phyloP scores from a whole-genome alignment of 2,888 invertebrate species.

The Stomorhina lunata region DNA sequence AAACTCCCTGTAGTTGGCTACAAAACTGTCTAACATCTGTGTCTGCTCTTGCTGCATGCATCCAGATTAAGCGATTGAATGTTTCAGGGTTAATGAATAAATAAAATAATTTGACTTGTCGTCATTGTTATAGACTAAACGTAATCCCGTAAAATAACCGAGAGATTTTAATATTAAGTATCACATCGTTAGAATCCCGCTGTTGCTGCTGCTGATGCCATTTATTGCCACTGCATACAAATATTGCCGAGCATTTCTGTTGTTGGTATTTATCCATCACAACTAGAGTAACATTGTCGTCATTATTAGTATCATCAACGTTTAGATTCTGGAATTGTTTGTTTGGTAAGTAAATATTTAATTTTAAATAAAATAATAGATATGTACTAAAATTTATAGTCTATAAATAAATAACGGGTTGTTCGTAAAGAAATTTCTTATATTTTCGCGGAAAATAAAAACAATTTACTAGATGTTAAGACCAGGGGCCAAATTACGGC shows the following conservation, averaged over 20 bases:
- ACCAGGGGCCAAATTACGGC: too few relatives aligned
- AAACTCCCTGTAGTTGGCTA: too few relatives aligned
- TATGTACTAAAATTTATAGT: too few relatives aligned
- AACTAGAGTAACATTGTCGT: neutral
- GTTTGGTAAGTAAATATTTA: constrained; percentile 47
- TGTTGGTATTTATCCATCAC: constrained; percentile 2
- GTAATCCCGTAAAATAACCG: neutral
- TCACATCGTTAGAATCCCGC: neutral
- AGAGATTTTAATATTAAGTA: neutral
- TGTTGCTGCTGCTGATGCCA: constrained; percentile 4
- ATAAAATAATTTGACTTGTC: neutral
- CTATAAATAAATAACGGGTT: too few relatives aligned
- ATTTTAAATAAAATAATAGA: neutral
- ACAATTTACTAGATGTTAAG: too few relatives aligned
- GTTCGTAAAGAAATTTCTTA: too few relatives aligned
- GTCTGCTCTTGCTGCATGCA: too few relatives aligned
- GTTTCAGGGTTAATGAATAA: neutral
- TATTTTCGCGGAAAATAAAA: too few relatives aligned
- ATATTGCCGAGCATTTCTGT: neutral
- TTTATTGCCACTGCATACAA: neutral
- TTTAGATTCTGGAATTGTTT: neutral
- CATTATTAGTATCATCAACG: neutral
- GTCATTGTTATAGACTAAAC: neutral
- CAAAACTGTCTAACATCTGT: neutral
- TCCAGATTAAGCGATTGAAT: neutral